phyloP scores from a whole-genome alignment of 1,140 invertebrate species.

The Sogatella furcifera region DNA sequence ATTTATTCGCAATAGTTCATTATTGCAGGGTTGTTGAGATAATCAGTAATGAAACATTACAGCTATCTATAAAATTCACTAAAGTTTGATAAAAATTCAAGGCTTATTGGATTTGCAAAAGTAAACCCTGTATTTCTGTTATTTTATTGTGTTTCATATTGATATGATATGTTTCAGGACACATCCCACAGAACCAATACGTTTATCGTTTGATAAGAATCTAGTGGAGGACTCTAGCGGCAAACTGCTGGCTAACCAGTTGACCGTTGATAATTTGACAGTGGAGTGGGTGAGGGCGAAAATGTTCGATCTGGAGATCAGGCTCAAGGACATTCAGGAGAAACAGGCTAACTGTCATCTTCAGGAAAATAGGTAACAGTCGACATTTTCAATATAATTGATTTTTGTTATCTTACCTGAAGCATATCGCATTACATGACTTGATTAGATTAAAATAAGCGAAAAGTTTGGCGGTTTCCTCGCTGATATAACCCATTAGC shows the following conservation, averaged over 20 bases:
- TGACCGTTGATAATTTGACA: constrained; percentile 85
- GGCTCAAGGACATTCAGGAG: constrained; percentile 55
- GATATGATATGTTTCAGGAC: constrained; percentile 41
- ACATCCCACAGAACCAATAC: constrained; percentile 54
- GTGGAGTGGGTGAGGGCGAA: constrained; percentile 73
- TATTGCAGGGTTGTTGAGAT: too few species aligned
- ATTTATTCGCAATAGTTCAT: too few species aligned
- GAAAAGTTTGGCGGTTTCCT: too few species aligned
- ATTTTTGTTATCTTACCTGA: not conserved
- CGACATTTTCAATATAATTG: not conserved
- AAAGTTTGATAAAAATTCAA: too few species aligned
- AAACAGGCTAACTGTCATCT: not conserved
- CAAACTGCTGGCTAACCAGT: constrained; percentile 64
- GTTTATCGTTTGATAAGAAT: constrained; percentile 73
- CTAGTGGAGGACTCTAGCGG: constrained; percentile 74
- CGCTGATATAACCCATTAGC: too few species aligned
- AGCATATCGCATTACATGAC: too few species aligned
- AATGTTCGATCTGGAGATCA: constrained; percentile 59
- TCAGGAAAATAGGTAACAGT: constrained; percentile 8
- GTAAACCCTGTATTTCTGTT: not conserved
- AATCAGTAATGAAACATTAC: too few species aligned
- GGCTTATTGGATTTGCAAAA: too few species aligned
- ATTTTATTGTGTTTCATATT: too few species aligned
- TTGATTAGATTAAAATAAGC: too few species aligned
- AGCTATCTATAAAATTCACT: too few species aligned